Evolutionary conservation across 1,140 invertebrate species (phyloP).

Genomic region (Lithobius niger): DNA sequence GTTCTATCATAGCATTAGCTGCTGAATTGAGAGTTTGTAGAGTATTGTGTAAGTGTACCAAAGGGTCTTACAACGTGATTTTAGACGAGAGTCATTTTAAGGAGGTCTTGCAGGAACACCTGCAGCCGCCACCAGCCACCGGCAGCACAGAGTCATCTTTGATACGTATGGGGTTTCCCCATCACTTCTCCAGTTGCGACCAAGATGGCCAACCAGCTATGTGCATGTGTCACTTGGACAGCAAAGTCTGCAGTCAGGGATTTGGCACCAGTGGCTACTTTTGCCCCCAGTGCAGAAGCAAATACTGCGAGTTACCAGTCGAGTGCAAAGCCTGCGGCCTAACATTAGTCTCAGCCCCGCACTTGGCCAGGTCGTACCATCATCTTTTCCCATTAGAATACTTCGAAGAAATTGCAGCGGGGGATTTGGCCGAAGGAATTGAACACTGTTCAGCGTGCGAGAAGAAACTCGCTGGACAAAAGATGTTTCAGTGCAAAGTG

Average conservation of each 20-base stretch:
- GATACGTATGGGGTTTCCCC: constrained; percentile 41
- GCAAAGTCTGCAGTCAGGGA: constrained; percentile 37
- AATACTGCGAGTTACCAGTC: constrained; percentile 94
- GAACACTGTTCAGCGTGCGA: background rate
- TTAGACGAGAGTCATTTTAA: constrained; percentile 82
- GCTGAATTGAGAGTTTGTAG: constrained; percentile 90
- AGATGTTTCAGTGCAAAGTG: constrained; percentile 62
- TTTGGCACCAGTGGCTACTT: constrained; percentile 63
- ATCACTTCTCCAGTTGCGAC: constrained; percentile 29
- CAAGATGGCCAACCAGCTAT: constrained; percentile 33
- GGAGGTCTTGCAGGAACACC: constrained; percentile 52
- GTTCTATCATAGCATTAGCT: constrained; percentile 84
- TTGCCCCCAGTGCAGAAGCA: constrained; percentile 90
- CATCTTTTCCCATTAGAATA: constrained; percentile 84
- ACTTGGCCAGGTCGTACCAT: constrained; percentile 92
- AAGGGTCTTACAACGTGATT: constrained; percentile 62
- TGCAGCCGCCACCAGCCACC: constrained; percentile 73
- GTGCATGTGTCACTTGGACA: constrained; percentile 82
- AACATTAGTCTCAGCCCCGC: constrained; percentile 92
- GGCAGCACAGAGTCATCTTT: constrained; percentile 41
- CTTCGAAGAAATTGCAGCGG: constrained; percentile 48
- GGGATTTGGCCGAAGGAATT: too few species aligned
- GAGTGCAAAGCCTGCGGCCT: constrained; percentile 89
- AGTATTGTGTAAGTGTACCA: constrained; percentile 65
- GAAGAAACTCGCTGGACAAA: constrained; percentile 18